Conservation (phyloP, 1,140 invertebrate genomes). For the Drosophila virilis region DNA sequence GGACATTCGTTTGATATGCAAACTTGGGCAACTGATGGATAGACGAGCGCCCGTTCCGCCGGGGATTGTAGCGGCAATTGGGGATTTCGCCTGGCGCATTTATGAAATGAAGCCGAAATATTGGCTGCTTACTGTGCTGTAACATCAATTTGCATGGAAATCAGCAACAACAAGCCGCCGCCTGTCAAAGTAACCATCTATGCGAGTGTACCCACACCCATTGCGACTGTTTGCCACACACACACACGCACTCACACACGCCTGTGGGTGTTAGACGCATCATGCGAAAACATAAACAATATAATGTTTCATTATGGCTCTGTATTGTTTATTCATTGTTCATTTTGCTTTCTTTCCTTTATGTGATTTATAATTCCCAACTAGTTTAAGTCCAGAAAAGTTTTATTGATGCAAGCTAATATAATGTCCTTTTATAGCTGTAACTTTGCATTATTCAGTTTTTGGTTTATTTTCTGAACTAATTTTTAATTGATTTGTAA, state of each 20-base stretch:
- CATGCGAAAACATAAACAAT: background rate
- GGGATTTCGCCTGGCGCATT: slow-evolving; percentile 61
- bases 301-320: background rate
- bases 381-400: too few species aligned
- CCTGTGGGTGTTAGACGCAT: background rate
- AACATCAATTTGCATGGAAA: slow-evolving; percentile 81
- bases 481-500: too few species aligned
- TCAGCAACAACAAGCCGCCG: slow-evolving; percentile 50
- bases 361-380: too few species aligned
- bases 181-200: slow-evolving; percentile 49
- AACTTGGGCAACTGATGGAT: slow-evolving; percentile 56
- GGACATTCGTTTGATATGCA: slow-evolving; percentile 67
- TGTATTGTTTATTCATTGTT: too few species aligned
- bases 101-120: slow-evolving; percentile 81
- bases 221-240: background rate
- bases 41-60: slow-evolving; percentile 4
- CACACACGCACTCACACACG: too few species aligned
- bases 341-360: too few species aligned
- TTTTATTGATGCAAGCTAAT: too few species aligned
- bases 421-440: too few species aligned
- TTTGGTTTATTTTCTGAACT: too few species aligned
- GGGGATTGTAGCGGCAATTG: slow-evolving; percentile 35
- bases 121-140: slow-evolving; percentile 80
- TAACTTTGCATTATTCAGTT: too few species aligned
- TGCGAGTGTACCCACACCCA: slow-evolving; percentile 18